Percentiles rank a stretch among this genome's conserved stretches.
Evolutionary conservation across 2,797 vertebrate genomes (phyloP).

Genomic region (Netta rufina): DNA sequence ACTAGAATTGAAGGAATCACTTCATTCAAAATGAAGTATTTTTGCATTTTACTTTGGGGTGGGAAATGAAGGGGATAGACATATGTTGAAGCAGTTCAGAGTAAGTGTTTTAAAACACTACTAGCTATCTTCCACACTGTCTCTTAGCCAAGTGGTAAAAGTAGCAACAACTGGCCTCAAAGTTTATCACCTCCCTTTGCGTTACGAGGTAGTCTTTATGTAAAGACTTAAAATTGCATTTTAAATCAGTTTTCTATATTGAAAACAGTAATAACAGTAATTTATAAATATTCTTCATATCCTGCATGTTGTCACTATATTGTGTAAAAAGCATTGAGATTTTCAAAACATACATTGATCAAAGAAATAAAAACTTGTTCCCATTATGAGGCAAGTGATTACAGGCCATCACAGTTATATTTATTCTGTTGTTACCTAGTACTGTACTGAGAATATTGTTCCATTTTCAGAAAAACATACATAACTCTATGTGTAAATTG

Average conservation of each 20-base stretch:
- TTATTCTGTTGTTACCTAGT: not conserved
- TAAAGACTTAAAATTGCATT: not conserved
- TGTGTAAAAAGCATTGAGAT: not conserved
- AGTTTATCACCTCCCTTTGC: not conserved
- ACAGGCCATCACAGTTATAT: not conserved
- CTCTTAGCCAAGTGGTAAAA: not conserved
- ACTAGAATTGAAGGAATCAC: not conserved
- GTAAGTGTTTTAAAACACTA: not conserved
- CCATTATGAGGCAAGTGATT: not conserved
- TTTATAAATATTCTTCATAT: not conserved
- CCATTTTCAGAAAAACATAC: not conserved
- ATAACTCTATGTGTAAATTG: accelerated
- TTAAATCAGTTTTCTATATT: not conserved
- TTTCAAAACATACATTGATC: not conserved
- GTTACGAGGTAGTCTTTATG: not conserved
- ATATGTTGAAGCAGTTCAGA: not conserved
- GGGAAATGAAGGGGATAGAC: not conserved
- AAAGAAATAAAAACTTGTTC: not conserved
- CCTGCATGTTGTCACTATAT: not conserved
- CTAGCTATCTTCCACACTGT: not conserved
- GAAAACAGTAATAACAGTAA: not conserved
- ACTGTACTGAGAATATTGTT: not conserved
- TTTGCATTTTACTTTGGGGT: not conserved
- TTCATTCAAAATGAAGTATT: not conserved
- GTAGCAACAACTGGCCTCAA: not conserved